phyloP scores from a whole-genome alignment of 2,888 invertebrate species.

The Eledona agricola region DNA sequence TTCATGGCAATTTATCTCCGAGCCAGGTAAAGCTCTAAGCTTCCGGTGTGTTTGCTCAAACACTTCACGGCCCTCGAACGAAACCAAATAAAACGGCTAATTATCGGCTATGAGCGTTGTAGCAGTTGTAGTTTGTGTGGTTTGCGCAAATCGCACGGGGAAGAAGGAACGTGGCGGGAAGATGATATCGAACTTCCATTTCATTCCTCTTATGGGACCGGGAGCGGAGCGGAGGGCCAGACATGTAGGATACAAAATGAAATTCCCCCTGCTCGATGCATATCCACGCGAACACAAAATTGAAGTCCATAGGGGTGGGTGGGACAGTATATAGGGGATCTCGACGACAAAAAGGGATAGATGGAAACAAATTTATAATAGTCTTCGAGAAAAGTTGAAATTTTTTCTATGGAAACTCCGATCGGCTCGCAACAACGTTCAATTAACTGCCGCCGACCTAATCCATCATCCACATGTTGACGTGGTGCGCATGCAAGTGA shows the following conservation, averaged over 20 bases:
- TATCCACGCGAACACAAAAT: slow-evolving; percentile 57
- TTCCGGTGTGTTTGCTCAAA: slow-evolving; percentile 45
- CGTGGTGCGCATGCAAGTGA: slow-evolving; percentile 32
- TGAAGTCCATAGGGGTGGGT: slow-evolving; percentile 56
- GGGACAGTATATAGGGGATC: slow-evolving; percentile 43
- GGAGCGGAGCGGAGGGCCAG: slow-evolving; percentile 45
- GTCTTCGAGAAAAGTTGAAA: slow-evolving; percentile 49
- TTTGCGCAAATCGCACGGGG: no score
- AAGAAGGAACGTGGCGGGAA: slow-evolving; percentile 46
- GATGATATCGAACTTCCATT: slow-evolving; percentile 59
- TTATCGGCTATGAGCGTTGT: slow-evolving; percentile 29
- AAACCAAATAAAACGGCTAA: slow-evolving; percentile 43
- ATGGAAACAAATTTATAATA: slow-evolving; percentile 59
- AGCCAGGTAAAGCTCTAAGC: slow-evolving; percentile 44
- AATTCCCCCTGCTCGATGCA: slow-evolving; percentile 58
- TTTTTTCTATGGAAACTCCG: slow-evolving; percentile 12
- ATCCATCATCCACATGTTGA: slow-evolving; percentile 27
- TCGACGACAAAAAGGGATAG: slow-evolving; percentile 54
- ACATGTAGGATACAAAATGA: slow-evolving; percentile 60
- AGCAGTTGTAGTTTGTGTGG: no score
- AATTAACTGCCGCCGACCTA: slow-evolving; percentile 13
- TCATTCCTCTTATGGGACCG: slow-evolving; percentile 56
- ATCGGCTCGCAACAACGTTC: no score
- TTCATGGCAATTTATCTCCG: slow-evolving; percentile 49
- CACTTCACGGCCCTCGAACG: slow-evolving; percentile 41